These are phyloP conservation scores for Mallotus villosus DNA, from an alignment of 2,797 vertebrate species.

Conservation along the genomic window DNA sequence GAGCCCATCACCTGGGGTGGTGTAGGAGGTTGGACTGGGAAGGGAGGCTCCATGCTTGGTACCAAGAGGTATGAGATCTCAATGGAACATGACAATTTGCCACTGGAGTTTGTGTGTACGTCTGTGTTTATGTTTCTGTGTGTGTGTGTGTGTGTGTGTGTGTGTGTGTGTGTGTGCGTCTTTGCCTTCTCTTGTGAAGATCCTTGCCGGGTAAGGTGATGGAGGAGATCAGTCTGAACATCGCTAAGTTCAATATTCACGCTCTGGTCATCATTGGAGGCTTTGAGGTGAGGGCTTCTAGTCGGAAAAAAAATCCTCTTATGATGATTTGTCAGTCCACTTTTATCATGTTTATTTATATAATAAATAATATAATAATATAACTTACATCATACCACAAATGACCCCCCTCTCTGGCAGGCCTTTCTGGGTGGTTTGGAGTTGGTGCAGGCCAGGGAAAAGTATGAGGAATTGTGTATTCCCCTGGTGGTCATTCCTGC, in stretches of 20 bases:
- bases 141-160: slow-evolving; percentile 9
- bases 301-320: not conserved
- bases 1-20: slow-evolving; percentile 84
- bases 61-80: slow-evolving; percentile 84
- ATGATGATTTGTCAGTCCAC: not conserved
- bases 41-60: slow-evolving; percentile 90
- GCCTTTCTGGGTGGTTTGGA: slow-evolving; percentile 83
- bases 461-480: slow-evolving; percentile 87
- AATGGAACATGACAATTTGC: too few relatives aligned
- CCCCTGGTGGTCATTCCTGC: slow-evolving; percentile 86
- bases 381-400: not conserved
- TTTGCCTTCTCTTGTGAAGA: slow-evolving; percentile 34
- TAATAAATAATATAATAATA: not conserved
- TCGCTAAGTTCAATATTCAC: slow-evolving; percentile 87
- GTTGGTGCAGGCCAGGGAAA: slow-evolving; percentile 81
- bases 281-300: slow-evolving; percentile 81
- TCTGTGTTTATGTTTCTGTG: not conserved
- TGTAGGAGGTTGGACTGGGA: slow-evolving; percentile 91
- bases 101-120: not conserved
- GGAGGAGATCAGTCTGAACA: slow-evolving; percentile 85
- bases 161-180: slow-evolving; percentile 7
- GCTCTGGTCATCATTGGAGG: slow-evolving; percentile 88
- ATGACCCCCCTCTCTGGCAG: slow-evolving; percentile 51
- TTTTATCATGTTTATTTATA: not conserved
- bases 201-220: slow-evolving; percentile 79